Evolutionary conservation across 2,888 invertebrate species (phyloP).

Genomic region (Leptopilina drosophilae): DNA sequence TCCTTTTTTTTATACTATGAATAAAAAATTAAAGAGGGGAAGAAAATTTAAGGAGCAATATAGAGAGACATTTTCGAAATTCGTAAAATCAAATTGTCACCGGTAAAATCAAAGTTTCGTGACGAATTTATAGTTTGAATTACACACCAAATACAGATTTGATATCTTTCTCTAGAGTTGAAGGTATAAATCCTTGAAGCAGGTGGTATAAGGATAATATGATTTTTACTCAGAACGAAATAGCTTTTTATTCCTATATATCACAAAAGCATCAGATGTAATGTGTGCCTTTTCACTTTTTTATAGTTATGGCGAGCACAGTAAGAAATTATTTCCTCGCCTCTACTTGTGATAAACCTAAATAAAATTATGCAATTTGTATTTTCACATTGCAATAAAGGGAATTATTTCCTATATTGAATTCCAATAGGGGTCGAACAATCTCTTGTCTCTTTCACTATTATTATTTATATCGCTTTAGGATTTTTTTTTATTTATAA

Average conservation of each 20-base stretch:
- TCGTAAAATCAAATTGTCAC: background rate
- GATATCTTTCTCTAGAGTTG: background rate
- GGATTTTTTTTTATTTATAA: too few species aligned
- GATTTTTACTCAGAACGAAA: constrained; percentile 16
- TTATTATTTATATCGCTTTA: too few species aligned
- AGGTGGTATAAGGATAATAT: constrained; percentile 14
- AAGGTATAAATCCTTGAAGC: constrained; percentile 1
- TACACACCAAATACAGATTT: background rate
- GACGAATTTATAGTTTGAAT: constrained; percentile 5
- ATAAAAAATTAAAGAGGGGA: too few species aligned
- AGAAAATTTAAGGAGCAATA: background rate
- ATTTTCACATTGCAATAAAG: too few species aligned
- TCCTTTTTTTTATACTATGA: too few species aligned
- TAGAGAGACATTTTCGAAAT: background rate
- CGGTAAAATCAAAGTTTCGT: background rate
- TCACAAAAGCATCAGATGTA: constrained; percentile 11
- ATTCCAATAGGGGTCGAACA: too few species aligned
- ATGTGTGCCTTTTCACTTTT: background rate
- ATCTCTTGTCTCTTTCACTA: too few species aligned
- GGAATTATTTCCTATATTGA: too few species aligned
- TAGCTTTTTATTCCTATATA: constrained; percentile 5
- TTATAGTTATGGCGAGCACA: background rate
- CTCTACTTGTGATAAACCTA: background rate
- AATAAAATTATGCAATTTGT: background rate
- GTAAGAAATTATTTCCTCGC: background rate